Conservation (phyloP, 2,113 vertebrate species). For the Cyphomyrus plagiostoma region DNA sequence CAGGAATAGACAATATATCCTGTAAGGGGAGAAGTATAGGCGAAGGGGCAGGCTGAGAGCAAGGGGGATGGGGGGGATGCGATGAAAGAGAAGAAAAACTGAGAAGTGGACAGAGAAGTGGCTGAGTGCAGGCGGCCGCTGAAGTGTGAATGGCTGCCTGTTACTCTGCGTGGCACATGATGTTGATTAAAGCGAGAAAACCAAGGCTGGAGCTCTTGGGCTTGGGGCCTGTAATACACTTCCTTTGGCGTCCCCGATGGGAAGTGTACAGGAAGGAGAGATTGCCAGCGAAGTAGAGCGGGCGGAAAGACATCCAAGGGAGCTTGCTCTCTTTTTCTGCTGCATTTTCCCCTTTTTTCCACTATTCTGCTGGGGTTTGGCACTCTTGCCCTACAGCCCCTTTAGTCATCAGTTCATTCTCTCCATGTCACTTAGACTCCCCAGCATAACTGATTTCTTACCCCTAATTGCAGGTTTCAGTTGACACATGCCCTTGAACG, state of each 20-base stretch:
- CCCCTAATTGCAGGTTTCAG: not conserved
- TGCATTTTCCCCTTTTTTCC: slow-evolving; percentile 32
- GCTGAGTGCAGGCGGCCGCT: not conserved
- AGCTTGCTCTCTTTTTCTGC: slow-evolving; percentile 50
- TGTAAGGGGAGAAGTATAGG: slow-evolving; percentile 72
- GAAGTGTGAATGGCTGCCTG: slow-evolving; percentile 22
- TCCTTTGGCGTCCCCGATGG: slow-evolving; percentile 54
- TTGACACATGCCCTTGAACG: slow-evolving; percentile 2
- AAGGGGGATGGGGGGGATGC: slow-evolving; percentile 60
- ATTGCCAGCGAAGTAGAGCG: slow-evolving; percentile 47
- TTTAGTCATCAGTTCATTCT: slow-evolving; percentile 42
- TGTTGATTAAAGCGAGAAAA: slow-evolving; percentile 54
- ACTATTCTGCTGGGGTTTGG: slow-evolving; percentile 17
- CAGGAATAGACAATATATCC: slow-evolving; percentile 56
- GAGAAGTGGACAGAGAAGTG: slow-evolving; percentile 18
- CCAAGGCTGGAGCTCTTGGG: slow-evolving; percentile 28
- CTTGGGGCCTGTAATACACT: slow-evolving; percentile 47
- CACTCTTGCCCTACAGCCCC: slow-evolving; percentile 20
- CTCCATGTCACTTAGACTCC: slow-evolving; percentile 73
- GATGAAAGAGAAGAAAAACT: slow-evolving; percentile 66
- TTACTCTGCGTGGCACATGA: slow-evolving; percentile 48
- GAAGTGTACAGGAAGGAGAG: slow-evolving; percentile 77
- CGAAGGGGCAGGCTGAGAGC: slow-evolving; percentile 47
- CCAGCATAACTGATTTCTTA: slow-evolving; percentile 49
- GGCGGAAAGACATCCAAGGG: slow-evolving; percentile 54